Percentiles rank a stretch among this genome's conserved stretches.
These are phyloP conservation scores for Triplophysa siluroides DNA, from an alignment of 2,113 vertebrate genomes.

Conservation along the genomic window DNA sequence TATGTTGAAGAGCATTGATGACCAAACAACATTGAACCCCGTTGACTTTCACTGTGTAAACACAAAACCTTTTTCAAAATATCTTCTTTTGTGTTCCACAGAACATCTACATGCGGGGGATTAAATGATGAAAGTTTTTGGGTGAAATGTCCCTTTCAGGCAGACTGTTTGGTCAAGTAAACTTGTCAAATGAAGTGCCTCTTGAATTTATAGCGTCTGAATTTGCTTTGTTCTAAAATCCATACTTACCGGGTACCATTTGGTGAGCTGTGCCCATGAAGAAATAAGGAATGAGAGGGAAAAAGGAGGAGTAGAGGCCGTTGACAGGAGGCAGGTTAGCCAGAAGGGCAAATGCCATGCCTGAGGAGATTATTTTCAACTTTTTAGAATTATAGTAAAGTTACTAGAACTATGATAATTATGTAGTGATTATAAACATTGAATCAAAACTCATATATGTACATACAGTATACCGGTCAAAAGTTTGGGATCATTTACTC, in stretches of 20 bases:
- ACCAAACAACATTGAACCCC: too few relatives aligned
- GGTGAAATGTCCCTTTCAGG: neutral
- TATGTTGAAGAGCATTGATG: too few relatives aligned
- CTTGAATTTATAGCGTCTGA: too few relatives aligned
- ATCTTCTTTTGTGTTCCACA: too few relatives aligned
- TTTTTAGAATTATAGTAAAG: neutral
- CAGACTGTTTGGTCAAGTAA: neutral
- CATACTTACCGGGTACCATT: conserved; percentile 90
- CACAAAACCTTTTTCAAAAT: too few relatives aligned
- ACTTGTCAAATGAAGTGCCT: neutral
- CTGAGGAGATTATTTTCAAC: conserved; percentile 61
- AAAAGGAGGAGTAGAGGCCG: conserved; percentile 92
- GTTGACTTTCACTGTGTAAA: too few relatives aligned
- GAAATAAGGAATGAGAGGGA: conserved; percentile 86
- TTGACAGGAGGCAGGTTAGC: conserved; percentile 92
- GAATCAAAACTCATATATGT: neutral
- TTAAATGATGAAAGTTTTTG: too few relatives aligned
- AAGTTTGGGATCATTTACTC: too few relatives aligned
- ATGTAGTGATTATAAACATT: too few relatives aligned
- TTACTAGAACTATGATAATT: neutral
- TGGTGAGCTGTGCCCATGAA: conserved; percentile 89
- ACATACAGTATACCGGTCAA: too few relatives aligned
- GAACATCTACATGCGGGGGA: too few relatives aligned
- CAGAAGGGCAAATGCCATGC: conserved; percentile 90
- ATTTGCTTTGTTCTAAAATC: neutral